phyloP scores from a whole-genome alignment of 2,888 invertebrate genomes.

The Megaustenia siamemsis region DNA sequence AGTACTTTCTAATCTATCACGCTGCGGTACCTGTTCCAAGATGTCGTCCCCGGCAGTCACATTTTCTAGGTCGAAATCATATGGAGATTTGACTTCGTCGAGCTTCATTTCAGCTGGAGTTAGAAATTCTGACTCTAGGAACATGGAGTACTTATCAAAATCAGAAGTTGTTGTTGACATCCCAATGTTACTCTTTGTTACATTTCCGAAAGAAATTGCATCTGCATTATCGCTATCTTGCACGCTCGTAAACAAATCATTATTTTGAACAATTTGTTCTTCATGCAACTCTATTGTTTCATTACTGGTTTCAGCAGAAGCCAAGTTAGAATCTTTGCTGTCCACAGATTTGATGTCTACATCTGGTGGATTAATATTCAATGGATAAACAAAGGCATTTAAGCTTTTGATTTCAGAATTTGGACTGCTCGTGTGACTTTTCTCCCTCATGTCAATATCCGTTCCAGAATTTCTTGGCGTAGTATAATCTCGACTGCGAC shows the following conservation, averaged over 20 bases:
- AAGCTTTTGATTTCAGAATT: too few relatives aligned
- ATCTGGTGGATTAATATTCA: not conserved
- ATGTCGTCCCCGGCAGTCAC: too few relatives aligned
- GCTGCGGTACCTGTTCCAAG: too few relatives aligned
- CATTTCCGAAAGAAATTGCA: not conserved
- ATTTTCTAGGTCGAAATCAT: not conserved
- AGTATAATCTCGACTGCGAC: not conserved
- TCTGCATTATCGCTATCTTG: too few relatives aligned
- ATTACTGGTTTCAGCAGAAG: not conserved
- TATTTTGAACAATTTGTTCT: too few relatives aligned
- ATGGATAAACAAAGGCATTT: too few relatives aligned
- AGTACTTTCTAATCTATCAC: constrained; percentile 20
- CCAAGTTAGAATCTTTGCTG: not conserved
- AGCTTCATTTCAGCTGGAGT: constrained; percentile 53
- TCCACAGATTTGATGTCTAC: not conserved
- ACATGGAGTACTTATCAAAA: constrained; percentile 60
- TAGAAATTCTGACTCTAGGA: constrained; percentile 57
- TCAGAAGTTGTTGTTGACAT: not conserved
- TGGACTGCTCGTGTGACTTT: too few relatives aligned
- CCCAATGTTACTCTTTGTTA: not conserved
- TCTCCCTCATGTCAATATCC: not conserved
- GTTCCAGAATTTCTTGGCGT: not conserved
- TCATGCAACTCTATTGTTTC: too few relatives aligned
- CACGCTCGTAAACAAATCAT: too few relatives aligned
- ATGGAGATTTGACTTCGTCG: constrained; percentile 21